Base-by-base conservation (phyloP, 2,888 invertebrate species). In the Drosophila vallismaia region DNA sequence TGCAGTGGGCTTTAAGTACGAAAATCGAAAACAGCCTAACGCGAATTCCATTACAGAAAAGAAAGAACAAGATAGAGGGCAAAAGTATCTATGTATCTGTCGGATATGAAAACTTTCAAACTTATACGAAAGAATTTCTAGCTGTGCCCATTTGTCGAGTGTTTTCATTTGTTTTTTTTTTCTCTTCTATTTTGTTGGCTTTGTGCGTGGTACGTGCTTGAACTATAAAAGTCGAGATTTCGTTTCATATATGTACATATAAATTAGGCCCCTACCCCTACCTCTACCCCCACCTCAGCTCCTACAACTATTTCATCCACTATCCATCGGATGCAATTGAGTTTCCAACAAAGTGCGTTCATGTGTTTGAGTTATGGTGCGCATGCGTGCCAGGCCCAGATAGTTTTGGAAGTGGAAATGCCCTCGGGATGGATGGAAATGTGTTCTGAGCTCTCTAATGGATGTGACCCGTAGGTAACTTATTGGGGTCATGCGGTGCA, bases 301-400 rank as follows among this genome's bases (percentile, higher is more conserved):
- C n/a, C n/a, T n/a, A n/a, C 14, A 1, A 14, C 14, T 14, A 14
- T 14, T 78, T n/a, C n/a, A 71, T 67, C 76, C 73, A 62, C 73
- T 68, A 48, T 40, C 50, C 26, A 9, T 8, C 26, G 31, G 24
- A 51, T 72, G 75, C 72, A 70, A 48, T 58, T 60, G 60, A 58
- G 60, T 60, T 60, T 58, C 60, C 14, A 84, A 75, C 77, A 85
- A 77, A 66, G 69, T 70, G 82, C 67, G 71, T 66, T 76, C 81
- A 82, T 82, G 56, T 84, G 84, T 76, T 70, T 87, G 81, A 85
- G 70, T 87, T 85, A 87, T 87, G 79, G 59, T 78, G 71, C 81
- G 77, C 86, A 86, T 81, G 86, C 86, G 88, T 81, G 84, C 75
- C 55, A 63, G 48, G 51, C 29, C 28, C 38, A 28, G 42, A 24